A percentile compares a stretch with the other conserved stretches of the same genome.
Evolutionary conservation across 2,797 vertebrate genomes (phyloP).

Genomic region (Phataginus tricuspis): DNA sequence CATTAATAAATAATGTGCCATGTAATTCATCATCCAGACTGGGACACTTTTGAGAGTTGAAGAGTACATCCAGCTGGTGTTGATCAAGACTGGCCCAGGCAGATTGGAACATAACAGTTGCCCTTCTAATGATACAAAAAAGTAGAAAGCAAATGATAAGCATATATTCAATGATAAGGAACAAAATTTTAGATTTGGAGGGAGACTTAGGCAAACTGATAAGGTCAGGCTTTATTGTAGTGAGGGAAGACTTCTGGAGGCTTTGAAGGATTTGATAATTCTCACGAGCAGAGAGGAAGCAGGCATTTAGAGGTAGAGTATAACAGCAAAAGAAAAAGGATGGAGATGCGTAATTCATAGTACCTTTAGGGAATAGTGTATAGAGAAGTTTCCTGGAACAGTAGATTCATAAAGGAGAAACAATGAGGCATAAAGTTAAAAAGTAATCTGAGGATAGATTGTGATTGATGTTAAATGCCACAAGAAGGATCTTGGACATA

Average conservation of each 20-base stretch:
- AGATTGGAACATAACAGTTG: neutral
- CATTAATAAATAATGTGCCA: slow-evolving; percentile 1
- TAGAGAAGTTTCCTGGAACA: neutral
- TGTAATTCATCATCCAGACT: slow-evolving; percentile 20
- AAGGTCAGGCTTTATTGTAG: neutral
- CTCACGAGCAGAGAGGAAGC: neutral
- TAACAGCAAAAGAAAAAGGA: neutral
- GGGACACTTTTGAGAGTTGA: slow-evolving; percentile 27
- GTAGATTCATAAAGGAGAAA: neutral
- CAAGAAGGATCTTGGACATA: slow-evolving; percentile 10
- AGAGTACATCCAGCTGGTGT: neutral
- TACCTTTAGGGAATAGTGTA: neutral
- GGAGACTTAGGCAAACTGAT: neutral
- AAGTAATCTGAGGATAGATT: neutral
- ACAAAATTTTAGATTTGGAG: slow-evolving; percentile 2
- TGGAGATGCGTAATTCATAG: neutral
- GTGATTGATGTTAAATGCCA: neutral
- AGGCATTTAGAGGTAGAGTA: neutral
- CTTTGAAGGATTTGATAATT: slow-evolving; percentile 22
- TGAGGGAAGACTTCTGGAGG: neutral
- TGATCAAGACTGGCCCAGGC: neutral
- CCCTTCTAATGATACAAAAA: slow-evolving; percentile 24
- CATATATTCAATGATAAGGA: neutral
- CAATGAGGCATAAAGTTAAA: neutral
- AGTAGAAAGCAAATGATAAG: neutral